These are phyloP conservation scores for Diorhabda elongata DNA, from an alignment of 1,140 invertebrate genomes.

Conservation along the genomic window DNA sequence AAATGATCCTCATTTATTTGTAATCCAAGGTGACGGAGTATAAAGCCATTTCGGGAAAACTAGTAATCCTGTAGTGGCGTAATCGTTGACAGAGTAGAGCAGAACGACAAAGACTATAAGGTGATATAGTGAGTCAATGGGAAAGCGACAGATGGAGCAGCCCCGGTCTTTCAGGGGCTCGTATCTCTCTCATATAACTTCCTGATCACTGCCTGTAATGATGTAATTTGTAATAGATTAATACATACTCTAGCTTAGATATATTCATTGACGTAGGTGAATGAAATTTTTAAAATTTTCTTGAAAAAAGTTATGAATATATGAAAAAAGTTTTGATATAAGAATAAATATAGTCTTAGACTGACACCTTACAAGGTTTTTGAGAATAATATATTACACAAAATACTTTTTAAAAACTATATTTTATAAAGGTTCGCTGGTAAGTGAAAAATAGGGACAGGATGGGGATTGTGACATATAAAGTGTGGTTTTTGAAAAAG, in stretches of 20 bases:
- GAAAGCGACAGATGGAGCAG: constrained; percentile 34
- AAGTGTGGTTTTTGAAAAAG: no score
- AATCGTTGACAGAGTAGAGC: not conserved
- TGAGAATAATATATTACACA: no score
- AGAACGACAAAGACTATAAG: constrained; percentile 8
- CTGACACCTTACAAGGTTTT: no score
- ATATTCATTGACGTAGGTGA: constrained; percentile 8
- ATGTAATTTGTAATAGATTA: constrained; percentile 44
- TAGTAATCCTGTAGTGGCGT: constrained; percentile 23
- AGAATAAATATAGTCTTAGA: no score
- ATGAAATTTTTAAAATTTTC: not conserved
- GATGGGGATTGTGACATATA: no score
- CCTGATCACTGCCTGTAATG: constrained; percentile 41
- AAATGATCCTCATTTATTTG: not conserved
- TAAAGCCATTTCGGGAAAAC: constrained; percentile 34
- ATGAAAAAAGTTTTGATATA: no score
- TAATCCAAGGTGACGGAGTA: constrained; percentile 28
- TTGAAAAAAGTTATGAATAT: no score
- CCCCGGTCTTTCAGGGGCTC: constrained; percentile 8
- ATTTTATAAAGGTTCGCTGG: no score
- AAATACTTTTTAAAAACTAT: no score
- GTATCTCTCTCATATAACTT: constrained; percentile 35
- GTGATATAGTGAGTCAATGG: constrained; percentile 38
- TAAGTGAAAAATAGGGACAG: no score
- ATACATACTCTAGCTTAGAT: constrained; percentile 36